These are phyloP conservation scores for Drosophila neonasuta DNA, from an alignment of 2,888 invertebrate species.

Conservation along the genomic window DNA sequence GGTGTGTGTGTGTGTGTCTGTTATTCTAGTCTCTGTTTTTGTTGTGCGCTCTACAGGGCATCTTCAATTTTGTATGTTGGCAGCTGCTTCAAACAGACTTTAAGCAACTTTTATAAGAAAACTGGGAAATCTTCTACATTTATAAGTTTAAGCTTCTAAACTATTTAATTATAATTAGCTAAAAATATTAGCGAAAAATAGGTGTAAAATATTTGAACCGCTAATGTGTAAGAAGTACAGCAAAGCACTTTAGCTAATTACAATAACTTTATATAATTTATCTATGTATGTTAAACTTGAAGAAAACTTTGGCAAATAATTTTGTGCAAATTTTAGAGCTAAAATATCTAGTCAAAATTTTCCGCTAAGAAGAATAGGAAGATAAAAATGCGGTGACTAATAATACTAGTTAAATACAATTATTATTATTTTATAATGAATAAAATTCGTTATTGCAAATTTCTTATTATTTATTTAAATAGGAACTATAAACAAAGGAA, in stretches of 20 bases:
- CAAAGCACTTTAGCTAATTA: too few relatives aligned
- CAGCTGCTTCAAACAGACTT: neutral
- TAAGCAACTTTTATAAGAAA: neutral
- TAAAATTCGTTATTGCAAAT: too few relatives aligned
- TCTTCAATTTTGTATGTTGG: conserved; percentile 3
- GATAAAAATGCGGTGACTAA: too few relatives aligned
- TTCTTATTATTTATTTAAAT: too few relatives aligned
- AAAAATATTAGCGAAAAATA: too few relatives aligned
- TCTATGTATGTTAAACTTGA: neutral
- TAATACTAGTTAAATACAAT: too few relatives aligned
- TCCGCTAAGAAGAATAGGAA: too few relatives aligned
- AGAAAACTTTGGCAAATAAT: neutral
- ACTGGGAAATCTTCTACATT: neutral
- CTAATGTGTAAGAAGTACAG: neutral
- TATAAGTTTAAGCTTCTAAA: neutral
- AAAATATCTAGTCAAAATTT: too few relatives aligned
- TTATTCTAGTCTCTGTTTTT: conserved; percentile 11
- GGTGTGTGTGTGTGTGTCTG: conserved; percentile 8
- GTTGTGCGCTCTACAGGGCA: conserved; percentile 16
- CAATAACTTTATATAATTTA: too few relatives aligned
- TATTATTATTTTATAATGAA: too few relatives aligned
- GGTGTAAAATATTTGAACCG: neutral
- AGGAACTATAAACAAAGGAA: too few relatives aligned
- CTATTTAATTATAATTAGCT: neutral
- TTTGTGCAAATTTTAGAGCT: too few relatives aligned